Evolutionary conservation across 2,888 invertebrate species (phyloP), one percentile per base, ranked within the genome.

Genomic region (Idaea straminata): DNA sequence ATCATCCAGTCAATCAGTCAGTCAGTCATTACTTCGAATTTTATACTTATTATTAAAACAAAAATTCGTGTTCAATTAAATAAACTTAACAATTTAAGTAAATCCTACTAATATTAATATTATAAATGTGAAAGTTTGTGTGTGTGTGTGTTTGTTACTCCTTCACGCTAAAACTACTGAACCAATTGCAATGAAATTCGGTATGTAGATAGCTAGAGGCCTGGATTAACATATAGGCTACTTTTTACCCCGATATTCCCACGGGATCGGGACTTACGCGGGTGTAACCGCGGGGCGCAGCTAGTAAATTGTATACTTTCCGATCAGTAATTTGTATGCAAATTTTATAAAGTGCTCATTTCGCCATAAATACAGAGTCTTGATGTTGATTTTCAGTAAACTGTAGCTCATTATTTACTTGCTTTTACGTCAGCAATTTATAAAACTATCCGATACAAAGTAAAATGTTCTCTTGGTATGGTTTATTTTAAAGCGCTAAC

Each of bases 371-470:
- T 47, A 47, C 47, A 13, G 47, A 47, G 10, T 47, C 47, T 47
- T 47, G 47, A 13, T 47, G 47, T 47, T 47, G 47, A 47, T 59
- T 59, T 59, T 25, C 59, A 16, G 59, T 25, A 34, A 59, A 59
- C 59, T 59, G 59, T 59, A 47, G 47, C 47, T 59, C 34, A 16
- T 59, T 13, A 59, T 59, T 59, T 59, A 34, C 34, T 59, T 59
- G 59, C 13, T 25, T 59, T 25, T 34, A 47, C 34, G 59, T 59
- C 59, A 59, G 59, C 59, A 34, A 59, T 59, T 59, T 34, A 59
- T 47, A 47, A 47, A 7, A 47, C 10, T 47, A 47, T 47, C 47
- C 13, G 47, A 47, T 47, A 13, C 47, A 47, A 47, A 47, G 47
- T 10, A 47, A 47, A 47, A 47, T 10, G 47, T 47, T 47, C 10